phyloP scores from a whole-genome alignment of 2,113 vertebrate species.

The Elephantulus edwardii region DNA sequence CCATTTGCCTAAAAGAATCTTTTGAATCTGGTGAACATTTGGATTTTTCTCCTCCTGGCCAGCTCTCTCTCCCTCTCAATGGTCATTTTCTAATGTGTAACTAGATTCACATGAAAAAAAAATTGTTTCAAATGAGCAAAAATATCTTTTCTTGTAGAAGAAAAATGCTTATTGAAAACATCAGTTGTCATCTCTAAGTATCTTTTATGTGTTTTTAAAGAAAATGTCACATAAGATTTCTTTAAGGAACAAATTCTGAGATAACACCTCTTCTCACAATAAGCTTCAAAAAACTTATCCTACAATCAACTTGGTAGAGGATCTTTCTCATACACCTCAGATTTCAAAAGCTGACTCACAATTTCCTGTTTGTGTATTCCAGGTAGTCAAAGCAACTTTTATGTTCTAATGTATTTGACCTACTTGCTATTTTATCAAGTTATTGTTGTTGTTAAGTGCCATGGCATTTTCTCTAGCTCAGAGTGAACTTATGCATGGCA shows the following conservation, averaged over 20 bases:
- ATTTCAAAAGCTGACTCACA: not conserved
- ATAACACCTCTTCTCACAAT: not conserved
- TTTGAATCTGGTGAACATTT: slow-evolving; percentile 16
- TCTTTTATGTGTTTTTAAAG: not conserved
- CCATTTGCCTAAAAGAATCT: not conserved
- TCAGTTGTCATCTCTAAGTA: not conserved
- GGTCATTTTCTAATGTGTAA: slow-evolving; percentile 23
- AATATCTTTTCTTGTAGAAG: slow-evolving; percentile 6
- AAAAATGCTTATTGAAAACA: not conserved
- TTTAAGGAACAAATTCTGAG: not conserved
- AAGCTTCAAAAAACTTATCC: slow-evolving; percentile 30
- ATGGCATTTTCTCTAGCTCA: too few relatives aligned
- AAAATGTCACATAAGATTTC: not conserved
- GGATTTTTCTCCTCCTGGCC: too few relatives aligned
- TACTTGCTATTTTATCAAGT: not conserved
- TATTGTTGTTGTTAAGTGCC: too few relatives aligned
- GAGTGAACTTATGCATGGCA: not conserved
- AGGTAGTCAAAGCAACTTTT: not conserved
- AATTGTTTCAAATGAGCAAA: slow-evolving; percentile 9
- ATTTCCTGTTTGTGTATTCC: not conserved
- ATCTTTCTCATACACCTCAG: not conserved
- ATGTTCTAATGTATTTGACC: not conserved
- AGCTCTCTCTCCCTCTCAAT: too few relatives aligned
- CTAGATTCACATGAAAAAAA: too few relatives aligned
- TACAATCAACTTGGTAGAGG: not conserved